Base-by-base conservation (phyloP, 1,140 invertebrate species). In the Eriosoma lanigerum region DNA sequence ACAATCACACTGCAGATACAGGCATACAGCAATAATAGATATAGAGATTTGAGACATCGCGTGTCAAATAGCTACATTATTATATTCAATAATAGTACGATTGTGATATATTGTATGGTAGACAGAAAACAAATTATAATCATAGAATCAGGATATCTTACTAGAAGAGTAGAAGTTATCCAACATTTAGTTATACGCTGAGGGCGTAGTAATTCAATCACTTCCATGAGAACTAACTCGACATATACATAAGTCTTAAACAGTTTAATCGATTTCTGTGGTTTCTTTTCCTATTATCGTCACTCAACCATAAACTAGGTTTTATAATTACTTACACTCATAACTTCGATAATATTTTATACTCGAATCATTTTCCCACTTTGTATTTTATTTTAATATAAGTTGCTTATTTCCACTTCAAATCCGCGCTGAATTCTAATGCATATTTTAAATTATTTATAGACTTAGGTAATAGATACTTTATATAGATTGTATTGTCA, bases 181-280 rank as follows among this genome's bases (percentile, higher is more conserved):
- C 48, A 0, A 72, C 19, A 21, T 50, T 24, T 24, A 24, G 12
- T 15, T 17, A 38, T 38, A 38, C 32, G 38, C 24, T 17, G 5
- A 8, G 24, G 38, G 21, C 9, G 9, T 29, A 29, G 48, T 72
- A 52, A 52, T 52, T 72, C 48, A 72, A 72, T 52, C 24, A 29
- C 24, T 50, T 29, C 24, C 24, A 72, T 52, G 68, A 52, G 68
- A 72, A 72, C 48, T 24, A 68, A 46, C 64, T 24, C 38, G 29
- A 64, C 1, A 19, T 44, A 6, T 38, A 48, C 10, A 48, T 68
- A 2, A 19, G 6, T 70, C 24, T 72, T 52, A 72, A 72, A 72
- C 48, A 78, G 75, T 60, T 78, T 78, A 78, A 78, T 78, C 75
- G 75, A 78, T 78, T 78, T 58, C 17, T 78, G 75, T 38, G 75